Evolutionary conservation across 1,140 invertebrate genomes (phyloP).

Genomic region (Babylonia areolata): DNA sequence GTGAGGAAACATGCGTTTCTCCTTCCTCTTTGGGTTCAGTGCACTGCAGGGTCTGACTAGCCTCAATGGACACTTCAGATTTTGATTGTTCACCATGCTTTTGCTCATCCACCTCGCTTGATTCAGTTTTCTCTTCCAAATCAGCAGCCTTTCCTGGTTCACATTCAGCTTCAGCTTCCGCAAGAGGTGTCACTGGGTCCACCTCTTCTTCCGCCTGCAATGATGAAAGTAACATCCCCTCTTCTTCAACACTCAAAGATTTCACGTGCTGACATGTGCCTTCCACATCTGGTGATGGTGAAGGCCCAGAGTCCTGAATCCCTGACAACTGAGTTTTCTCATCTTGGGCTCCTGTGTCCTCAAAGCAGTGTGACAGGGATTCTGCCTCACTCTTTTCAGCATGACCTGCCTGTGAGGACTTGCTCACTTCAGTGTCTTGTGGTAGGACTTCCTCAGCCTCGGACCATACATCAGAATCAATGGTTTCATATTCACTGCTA

Average conservation of each 20-base stretch:
- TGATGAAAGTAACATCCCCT: not conserved
- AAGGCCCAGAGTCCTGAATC: not conserved
- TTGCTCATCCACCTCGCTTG: not conserved
- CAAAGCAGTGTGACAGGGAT: too few species aligned
- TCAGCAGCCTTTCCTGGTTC: not conserved
- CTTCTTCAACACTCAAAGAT: not conserved
- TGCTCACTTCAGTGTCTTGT: not conserved
- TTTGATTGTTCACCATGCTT: not conserved
- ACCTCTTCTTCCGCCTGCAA: not conserved
- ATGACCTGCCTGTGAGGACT: not conserved
- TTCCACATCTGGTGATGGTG: not conserved
- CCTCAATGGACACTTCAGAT: not conserved
- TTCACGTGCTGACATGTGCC: not conserved
- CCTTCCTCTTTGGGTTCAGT: not conserved
- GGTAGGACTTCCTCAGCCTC: not conserved
- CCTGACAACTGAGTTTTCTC: not conserved
- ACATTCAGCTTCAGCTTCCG: not conserved
- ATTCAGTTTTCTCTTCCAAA: not conserved
- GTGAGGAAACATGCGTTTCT: not conserved
- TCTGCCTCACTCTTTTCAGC: not conserved
- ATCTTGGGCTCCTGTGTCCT: too few species aligned
- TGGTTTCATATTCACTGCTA: not conserved
- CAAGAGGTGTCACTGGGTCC: not conserved
- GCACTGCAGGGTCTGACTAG: not conserved
- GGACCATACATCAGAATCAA: not conserved